Evolutionary conservation across 2,888 invertebrate genomes (phyloP).

Genomic region (Conops quadrifasciatus): DNA sequence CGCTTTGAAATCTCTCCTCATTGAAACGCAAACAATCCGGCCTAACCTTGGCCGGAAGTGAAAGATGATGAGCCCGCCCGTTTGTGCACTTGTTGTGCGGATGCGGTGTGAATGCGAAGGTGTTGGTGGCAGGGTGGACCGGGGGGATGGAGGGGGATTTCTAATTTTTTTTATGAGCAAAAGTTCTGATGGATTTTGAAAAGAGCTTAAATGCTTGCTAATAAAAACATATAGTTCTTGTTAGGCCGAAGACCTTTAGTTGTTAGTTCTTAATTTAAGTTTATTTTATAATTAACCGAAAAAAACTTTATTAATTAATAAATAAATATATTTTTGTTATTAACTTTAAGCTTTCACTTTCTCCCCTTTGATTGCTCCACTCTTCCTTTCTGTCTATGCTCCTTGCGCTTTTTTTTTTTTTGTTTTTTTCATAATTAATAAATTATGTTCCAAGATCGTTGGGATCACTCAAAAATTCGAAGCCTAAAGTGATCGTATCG

Average conservation of each 20-base stretch:
- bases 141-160: too few species aligned
- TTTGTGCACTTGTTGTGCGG: neutral
- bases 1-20: neutral
- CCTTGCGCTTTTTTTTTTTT: neutral
- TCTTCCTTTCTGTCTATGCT: neutral
- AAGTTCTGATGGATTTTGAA: too few species aligned
- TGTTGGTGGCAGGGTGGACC: neutral
- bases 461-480: constrained; percentile 11
- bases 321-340: too few species aligned
- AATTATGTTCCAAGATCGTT: constrained; percentile 4
- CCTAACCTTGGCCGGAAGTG: neutral
- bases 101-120: neutral
- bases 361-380: neutral
- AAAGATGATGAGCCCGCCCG: neutral
- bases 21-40: neutral
- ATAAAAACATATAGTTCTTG: too few species aligned
- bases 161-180: neutral
- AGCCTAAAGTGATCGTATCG: neutral
- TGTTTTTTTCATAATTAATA: neutral
- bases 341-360: too few species aligned
- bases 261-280: too few species aligned
- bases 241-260: too few species aligned
- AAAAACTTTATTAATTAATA: too few species aligned
- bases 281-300: too few species aligned
- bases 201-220: too few species aligned